A percentile compares a stretch with the other conserved stretches of the same genome.
phyloP scores from a whole-genome alignment of 2,113 vertebrate genomes.

The Dendrocopos noguchii region DNA sequence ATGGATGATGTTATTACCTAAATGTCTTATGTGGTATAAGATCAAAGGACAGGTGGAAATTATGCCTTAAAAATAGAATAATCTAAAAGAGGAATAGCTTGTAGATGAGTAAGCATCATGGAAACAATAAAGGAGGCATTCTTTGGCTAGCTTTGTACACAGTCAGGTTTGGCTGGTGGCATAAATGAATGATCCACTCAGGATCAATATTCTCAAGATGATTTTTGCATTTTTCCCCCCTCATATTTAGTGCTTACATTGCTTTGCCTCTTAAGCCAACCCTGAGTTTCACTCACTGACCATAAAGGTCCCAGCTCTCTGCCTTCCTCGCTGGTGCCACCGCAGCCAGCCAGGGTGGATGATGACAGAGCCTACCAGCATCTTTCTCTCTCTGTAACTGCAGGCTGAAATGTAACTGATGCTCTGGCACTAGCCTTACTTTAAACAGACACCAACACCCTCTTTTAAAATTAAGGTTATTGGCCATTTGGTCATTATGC shows the following conservation, averaged over 20 bases:
- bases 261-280: not conserved
- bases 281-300: not conserved
- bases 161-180: conserved; percentile 40
- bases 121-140: conserved; percentile 75
- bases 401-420: not conserved
- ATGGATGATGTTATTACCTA: conserved; percentile 69
- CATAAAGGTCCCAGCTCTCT: not conserved
- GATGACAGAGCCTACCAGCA: not conserved
- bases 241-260: not conserved
- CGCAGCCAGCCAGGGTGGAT: not conserved
- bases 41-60: conserved; percentile 80
- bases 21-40: conserved; percentile 74
- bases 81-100: conserved; percentile 74
- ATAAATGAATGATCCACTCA: conserved; percentile 35
- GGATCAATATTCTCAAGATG: not conserved
- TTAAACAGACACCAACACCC: not conserved
- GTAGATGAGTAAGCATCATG: conserved; percentile 66
- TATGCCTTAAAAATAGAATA: conserved; percentile 77
- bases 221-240: not conserved
- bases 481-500: not conserved
- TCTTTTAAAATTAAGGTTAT: not conserved
- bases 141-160: conserved; percentile 63
- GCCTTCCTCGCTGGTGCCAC: not conserved
- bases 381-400: not conserved
- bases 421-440: not conserved